These are phyloP conservation scores for Neoscelio sp. DNA, from an alignment of 2,888 invertebrate species.

Conservation along the genomic window DNA sequence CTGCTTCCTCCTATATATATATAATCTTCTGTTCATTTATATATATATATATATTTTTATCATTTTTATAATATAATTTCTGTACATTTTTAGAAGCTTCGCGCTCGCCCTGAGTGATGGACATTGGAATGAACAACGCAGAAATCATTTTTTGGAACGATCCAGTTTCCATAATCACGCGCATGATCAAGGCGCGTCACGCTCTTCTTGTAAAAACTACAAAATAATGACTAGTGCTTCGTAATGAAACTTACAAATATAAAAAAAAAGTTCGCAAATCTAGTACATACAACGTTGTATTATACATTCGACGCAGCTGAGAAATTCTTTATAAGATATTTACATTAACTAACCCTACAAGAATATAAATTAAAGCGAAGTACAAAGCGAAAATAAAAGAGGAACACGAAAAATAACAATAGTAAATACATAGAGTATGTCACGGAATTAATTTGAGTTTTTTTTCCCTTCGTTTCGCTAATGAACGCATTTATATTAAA, in stretches of 20 bases:
- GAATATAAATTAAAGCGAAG: conserved; percentile 40
- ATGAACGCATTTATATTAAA: no score
- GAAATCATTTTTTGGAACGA: no score
- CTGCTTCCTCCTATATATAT: conserved; percentile 74
- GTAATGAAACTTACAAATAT: conserved; percentile 73
- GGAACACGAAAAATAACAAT: conserved; percentile 65
- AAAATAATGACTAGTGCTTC: conserved; percentile 77
- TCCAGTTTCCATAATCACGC: background rate
- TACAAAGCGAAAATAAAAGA: conserved; percentile 41
- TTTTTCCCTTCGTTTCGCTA: no score
- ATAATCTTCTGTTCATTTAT: conserved; percentile 69
- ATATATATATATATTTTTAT: conserved; percentile 75
- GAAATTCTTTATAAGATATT: conserved; percentile 1
- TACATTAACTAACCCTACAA: conserved; percentile 7
- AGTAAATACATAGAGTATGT: no score
- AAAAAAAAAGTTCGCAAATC: conserved; percentile 20
- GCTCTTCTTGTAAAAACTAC: conserved; percentile 24
- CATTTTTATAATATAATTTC: conserved; percentile 78
- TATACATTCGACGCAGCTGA: no score
- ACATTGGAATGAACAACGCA: no score
- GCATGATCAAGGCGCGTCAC: background rate
- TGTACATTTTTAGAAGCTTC: conserved; percentile 78
- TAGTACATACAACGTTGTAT: no score
- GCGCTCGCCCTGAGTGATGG: conserved; percentile 74
- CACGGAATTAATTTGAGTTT: no score